These are phyloP conservation scores for Drosophila quadrilineata DNA, from an alignment of 1,140 invertebrate species.

Conservation along the genomic window DNA sequence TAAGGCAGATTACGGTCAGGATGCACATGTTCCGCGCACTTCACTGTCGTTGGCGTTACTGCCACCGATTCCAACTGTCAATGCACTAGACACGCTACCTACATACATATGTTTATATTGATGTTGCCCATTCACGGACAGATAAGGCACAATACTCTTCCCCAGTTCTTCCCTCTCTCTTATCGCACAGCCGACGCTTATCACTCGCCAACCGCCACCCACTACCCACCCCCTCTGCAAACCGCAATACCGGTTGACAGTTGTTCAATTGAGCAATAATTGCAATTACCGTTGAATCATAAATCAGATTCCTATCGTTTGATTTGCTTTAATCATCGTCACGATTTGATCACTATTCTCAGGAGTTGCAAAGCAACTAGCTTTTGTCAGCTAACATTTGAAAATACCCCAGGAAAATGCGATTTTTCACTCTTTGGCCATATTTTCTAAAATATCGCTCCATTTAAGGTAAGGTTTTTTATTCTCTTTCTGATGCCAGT, in stretches of 20 bases:
- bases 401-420: neutral
- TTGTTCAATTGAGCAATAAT: conserved; percentile 11
- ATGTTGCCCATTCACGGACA: neutral
- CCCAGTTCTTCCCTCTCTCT: neutral
- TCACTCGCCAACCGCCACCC: neutral
- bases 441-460: neutral
- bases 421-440: neutral
- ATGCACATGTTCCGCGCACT: conserved; percentile 30
- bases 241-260: neutral
- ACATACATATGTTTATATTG: neutral
- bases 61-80: neutral
- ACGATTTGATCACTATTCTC: neutral
- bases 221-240: neutral
- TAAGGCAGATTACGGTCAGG: conserved; percentile 21
- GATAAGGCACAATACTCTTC: neutral
- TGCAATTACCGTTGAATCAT: neutral
- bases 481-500: no score
- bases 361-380: neutral
- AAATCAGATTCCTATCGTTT: conserved; percentile 6
- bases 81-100: no score
- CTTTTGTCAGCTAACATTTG: neutral
- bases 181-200: no score
- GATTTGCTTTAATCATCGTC: neutral
- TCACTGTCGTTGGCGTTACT: conserved; percentile 32
- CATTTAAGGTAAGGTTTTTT: no score